Base-by-base conservation (phyloP, 30 jellyfish, hydroid and myxozoan species). In the Turritopsis rubra region DNA sequence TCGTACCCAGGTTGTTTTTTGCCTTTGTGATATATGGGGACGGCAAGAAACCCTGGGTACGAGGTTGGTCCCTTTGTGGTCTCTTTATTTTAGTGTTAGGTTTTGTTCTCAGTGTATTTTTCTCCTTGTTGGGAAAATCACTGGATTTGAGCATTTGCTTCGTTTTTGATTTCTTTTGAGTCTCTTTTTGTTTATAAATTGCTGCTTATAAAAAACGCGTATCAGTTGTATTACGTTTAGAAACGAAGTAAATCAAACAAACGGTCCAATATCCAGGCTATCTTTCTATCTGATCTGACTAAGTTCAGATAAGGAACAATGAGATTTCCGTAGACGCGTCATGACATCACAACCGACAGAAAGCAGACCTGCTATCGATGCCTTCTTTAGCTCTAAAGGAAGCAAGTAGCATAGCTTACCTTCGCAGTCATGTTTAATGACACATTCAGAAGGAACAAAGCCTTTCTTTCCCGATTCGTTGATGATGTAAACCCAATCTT, bases 391-490 rank as follows among this genome's bases (percentile, higher is more conserved):
- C 7, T 70, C 23, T 3, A 70, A 70, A 17, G 3, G 27, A 3
- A 70, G 78, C 27, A 70, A 17, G 27, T 22, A 70, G 27, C 30
- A 29, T 17, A 17, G 7, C 77, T 18, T 17, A 80, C 87, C 87
- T 53, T 80, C 81, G 20, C 87, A 80, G 8, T 80, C 26, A 28
- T 80, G 87, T n/a, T 80, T 80, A 28, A 80, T 25, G 24, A 60
- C 84, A 20, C 87, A 80, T 21, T 80, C 65, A 19, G 81, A 21
- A 0, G 87, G 87, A 22, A 80, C 65, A 53, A 80, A 80, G 21
- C 87, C 87, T n/a, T 54, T 80, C 41, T 31, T 29, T 18, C 87
- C 87, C 21, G 81, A 22, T 65, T 80, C 87, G 81, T 80, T 80
- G 9, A 65, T 16, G 28, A 80, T 80, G 53, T 80, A 80, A 21